Evolutionary conservation across 2,888 invertebrate species (phyloP).

Genomic region (Pecten maximus): DNA sequence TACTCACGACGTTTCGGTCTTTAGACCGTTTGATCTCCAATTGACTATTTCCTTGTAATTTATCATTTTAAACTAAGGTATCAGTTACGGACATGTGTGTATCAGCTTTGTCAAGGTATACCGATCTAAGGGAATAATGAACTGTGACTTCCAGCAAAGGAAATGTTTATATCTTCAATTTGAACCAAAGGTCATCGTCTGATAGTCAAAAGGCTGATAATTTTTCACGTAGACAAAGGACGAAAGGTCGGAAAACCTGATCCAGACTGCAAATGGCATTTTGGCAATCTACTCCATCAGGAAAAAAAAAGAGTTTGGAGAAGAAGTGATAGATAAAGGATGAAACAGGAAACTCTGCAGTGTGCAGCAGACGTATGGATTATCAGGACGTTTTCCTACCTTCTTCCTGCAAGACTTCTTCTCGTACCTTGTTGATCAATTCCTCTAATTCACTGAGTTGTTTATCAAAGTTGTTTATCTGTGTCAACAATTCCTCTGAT

Average conservation of each 20-base stretch:
- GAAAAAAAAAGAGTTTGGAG: neutral
- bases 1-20: neutral
- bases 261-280: neutral
- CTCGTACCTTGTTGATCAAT: neutral
- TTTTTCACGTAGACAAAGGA: constrained; percentile 20
- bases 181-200: constrained; percentile 3
- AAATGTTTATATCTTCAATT: neutral
- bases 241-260: neutral
- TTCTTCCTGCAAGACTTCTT: neutral
- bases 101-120: neutral
- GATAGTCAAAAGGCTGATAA: neutral
- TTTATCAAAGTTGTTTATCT: neutral
- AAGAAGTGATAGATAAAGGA: neutral
- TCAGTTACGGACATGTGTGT: neutral
- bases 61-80: neutral
- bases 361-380: neutral
- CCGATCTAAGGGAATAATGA: neutral
- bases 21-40: neutral
- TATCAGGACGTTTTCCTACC: neutral
- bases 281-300: neutral
- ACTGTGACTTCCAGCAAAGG: neutral
- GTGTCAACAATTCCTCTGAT: neutral
- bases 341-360: neutral
- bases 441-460: neutral
- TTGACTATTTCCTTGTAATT: neutral